These are phyloP conservation scores for Mesitornis unicolor DNA, from an alignment of 2,113 vertebrate genomes.

Conservation along the genomic window DNA sequence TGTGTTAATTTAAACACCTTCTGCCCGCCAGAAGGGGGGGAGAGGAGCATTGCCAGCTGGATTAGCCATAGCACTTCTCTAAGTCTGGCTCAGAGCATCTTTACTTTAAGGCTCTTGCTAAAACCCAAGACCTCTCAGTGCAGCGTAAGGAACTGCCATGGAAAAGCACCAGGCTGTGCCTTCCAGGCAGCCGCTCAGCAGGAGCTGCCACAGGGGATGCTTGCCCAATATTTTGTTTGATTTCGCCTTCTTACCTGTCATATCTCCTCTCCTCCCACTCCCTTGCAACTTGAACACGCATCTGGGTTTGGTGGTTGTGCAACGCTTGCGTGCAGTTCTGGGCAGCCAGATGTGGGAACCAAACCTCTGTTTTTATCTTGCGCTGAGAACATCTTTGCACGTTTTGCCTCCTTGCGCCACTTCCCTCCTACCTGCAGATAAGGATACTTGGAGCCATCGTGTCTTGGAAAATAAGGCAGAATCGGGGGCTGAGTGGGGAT, in stretches of 20 bases:
- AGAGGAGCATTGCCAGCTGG: neutral
- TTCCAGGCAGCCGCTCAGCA: neutral
- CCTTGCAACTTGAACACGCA: neutral
- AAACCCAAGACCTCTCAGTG: neutral
- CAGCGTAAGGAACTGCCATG: fast-evolving
- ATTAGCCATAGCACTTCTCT: neutral
- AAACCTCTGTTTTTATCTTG: neutral
- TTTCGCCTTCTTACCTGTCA: neutral
- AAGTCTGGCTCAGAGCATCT: neutral
- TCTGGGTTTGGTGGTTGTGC: neutral
- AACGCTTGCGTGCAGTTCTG: neutral
- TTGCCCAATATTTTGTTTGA: neutral
- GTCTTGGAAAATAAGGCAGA: neutral
- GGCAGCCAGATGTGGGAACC: neutral
- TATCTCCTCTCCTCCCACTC: neutral
- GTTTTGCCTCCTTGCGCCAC: neutral
- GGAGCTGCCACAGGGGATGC: neutral
- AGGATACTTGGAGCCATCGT: neutral
- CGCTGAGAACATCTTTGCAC: neutral
- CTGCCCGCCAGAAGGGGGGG: neutral
- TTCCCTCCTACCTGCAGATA: neutral
- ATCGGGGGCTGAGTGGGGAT: neutral
- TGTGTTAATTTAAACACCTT: neutral
- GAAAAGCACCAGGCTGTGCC: neutral
- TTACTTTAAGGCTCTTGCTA: neutral